Percentiles rank a stretch among this genome's conserved stretches.
phyloP scores from a whole-genome alignment of 2,797 vertebrate genomes.

The Glossophaga mutica region DNA sequence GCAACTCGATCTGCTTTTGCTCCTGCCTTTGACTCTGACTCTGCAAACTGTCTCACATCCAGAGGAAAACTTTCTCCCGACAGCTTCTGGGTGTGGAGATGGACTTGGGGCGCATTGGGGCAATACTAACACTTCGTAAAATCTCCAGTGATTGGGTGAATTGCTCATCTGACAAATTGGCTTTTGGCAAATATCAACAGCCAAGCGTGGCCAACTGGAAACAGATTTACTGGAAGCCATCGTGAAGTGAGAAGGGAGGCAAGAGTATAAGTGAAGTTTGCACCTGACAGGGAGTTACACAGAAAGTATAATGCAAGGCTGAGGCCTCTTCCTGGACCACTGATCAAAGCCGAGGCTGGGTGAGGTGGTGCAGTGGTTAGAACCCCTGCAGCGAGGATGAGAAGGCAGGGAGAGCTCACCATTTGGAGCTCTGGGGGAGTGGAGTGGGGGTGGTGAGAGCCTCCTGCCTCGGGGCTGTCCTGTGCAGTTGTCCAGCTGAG shows the following conservation, averaged over 20 bases:
- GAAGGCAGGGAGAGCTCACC: neutral
- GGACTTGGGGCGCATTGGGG: neutral
- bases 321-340: neutral
- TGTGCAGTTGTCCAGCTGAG: no score
- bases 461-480: neutral
- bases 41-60: neutral
- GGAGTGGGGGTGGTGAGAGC: neutral
- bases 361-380: neutral
- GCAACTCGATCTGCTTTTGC: neutral
- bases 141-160: neutral
- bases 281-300: neutral
- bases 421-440: neutral
- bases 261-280: neutral
- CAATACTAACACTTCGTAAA: neutral
- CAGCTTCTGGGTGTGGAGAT: neutral
- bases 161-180: neutral
- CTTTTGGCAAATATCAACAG: neutral
- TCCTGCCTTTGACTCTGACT: neutral
- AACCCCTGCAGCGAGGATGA: neutral
- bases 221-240: neutral
- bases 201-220: neutral
- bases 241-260: neutral
- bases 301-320: neutral
- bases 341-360: accelerated
- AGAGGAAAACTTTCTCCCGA: neutral